Evolutionary conservation across 2,113 vertebrate species (phyloP).

Genomic region (Urocynchramus pylzowi): DNA sequence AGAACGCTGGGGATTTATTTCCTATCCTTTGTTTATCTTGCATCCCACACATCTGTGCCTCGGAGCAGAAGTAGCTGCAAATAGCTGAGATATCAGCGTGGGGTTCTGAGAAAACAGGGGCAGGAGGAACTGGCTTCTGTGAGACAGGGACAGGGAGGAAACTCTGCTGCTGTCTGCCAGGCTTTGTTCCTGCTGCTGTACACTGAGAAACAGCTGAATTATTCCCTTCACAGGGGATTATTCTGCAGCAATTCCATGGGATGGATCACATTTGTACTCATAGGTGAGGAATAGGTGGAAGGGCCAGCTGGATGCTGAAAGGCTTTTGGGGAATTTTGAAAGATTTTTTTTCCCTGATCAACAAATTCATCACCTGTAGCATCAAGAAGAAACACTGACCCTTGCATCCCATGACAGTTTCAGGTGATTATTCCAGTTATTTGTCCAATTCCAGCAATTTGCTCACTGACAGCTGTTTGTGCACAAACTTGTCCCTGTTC

Average conservation of each 20-base stretch:
- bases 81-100: not conserved
- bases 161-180: not conserved
- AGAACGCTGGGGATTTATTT: not conserved
- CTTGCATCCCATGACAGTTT: no score
- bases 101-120: not conserved
- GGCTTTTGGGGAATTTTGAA: not conserved
- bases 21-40: not conserved
- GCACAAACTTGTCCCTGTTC: not conserved
- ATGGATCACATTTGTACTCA: rapidly evolving
- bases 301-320: not conserved
- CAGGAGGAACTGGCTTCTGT: constrained; percentile 7
- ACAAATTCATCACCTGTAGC: not conserved
- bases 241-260: rapidly evolving
- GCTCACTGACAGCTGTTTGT: rapidly evolving
- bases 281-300: not conserved
- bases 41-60: not conserved
- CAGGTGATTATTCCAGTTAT: not conserved
- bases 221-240: rapidly evolving
- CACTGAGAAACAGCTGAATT: not conserved
- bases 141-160: not conserved
- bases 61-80: constrained; percentile 27
- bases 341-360: not conserved
- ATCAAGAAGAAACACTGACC: not conserved
- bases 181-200: not conserved
- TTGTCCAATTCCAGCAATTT: not conserved